These are phyloP conservation scores for Coptodon rendalli DNA, from an alignment of 2,113 vertebrate genomes.

Conservation along the genomic window DNA sequence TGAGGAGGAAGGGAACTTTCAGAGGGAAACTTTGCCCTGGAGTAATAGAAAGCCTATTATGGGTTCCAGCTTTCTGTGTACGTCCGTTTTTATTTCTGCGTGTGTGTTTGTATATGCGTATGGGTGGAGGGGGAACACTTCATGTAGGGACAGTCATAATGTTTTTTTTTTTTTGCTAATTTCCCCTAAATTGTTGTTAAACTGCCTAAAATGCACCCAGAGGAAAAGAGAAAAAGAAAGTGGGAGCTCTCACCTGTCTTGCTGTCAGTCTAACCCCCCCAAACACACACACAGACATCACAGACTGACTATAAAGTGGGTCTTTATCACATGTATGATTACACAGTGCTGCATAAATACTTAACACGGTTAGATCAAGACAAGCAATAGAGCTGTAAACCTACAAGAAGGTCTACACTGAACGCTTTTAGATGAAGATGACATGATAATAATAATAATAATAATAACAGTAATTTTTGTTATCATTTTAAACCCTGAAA, in stretches of 20 bases:
- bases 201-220: slow-evolving; percentile 13
- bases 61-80: slow-evolving; percentile 12
- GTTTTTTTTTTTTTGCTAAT: background rate
- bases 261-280: background rate
- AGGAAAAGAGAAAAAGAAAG: background rate
- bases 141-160: background rate
- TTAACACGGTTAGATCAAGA: background rate
- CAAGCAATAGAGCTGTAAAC: background rate
- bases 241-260: background rate
- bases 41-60: slow-evolving; percentile 22
- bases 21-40: slow-evolving; percentile 11
- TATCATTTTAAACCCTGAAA: background rate
- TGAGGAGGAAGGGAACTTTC: slow-evolving; percentile 29
- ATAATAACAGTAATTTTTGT: background rate
- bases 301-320: background rate
- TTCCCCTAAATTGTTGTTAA: slow-evolving; percentile 22
- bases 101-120: background rate
- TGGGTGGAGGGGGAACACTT: background rate
- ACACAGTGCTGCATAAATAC: background rate
- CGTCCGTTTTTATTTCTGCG: background rate
- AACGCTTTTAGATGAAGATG: slow-evolving; percentile 2
- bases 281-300: background rate
- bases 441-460: background rate
- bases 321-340: background rate
- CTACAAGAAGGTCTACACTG: background rate